A percentile compares a stretch with the other conserved stretches of the same genome.
These are phyloP conservation scores for Nowickia ferox DNA, from an alignment of 2,888 invertebrate genomes.

Conservation along the genomic window DNA sequence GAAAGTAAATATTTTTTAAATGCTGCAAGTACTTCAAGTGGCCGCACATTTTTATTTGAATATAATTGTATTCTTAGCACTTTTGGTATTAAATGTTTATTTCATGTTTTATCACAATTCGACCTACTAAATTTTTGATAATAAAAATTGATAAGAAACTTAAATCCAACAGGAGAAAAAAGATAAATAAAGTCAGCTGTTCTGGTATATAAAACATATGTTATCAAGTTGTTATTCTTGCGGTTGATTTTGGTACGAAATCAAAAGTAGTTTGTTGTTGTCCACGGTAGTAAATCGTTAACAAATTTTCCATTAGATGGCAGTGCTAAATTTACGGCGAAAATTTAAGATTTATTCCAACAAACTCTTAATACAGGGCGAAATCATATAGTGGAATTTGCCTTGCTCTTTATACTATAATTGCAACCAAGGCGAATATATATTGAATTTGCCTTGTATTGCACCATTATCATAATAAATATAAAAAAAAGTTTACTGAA, in stretches of 20 bases:
- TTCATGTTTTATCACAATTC: conserved; percentile 19
- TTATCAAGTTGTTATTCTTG: neutral
- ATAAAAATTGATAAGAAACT: conserved; percentile 44
- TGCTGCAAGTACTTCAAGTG: conserved; percentile 73
- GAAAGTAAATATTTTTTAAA: conserved; percentile 79
- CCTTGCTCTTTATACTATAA: too few species aligned
- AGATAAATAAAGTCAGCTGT: conserved; percentile 45
- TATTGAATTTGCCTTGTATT: too few species aligned
- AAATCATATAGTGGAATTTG: too few species aligned
- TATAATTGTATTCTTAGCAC: neutral
- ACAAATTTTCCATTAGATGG: too few species aligned
- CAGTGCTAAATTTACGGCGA: too few species aligned
- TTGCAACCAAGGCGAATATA: too few species aligned
- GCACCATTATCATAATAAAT: too few species aligned
- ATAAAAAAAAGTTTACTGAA: too few species aligned
- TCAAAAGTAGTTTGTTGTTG: neutral
- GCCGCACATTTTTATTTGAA: conserved; percentile 55
- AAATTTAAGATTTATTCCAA: too few species aligned
- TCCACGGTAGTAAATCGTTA: too few species aligned
- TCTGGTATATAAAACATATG: neutral
- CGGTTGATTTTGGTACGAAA: neutral
- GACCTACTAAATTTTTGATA: neutral
- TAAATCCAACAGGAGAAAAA: neutral
- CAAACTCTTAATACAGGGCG: too few species aligned
- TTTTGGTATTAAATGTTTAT: neutral